Conservation (phyloP, 2,888 invertebrate genomes). For the Nebria brevicollis region DNA sequence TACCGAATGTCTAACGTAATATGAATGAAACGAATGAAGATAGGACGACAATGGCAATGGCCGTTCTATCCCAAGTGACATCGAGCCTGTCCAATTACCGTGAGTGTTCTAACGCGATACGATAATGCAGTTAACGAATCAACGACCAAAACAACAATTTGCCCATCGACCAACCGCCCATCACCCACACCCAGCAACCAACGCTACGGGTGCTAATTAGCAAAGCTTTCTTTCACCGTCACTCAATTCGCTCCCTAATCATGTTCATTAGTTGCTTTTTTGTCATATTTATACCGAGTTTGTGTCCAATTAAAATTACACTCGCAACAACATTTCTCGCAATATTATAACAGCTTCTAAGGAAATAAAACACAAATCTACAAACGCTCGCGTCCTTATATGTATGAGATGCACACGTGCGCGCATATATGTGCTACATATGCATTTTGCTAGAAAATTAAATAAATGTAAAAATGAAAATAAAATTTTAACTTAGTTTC, state of each 20-base stretch:
- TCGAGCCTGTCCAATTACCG: slow-evolving; percentile 19
- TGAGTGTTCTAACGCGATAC: slow-evolving; percentile 26
- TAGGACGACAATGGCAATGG: neutral
- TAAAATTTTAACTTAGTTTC: too few relatives aligned
- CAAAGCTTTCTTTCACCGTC: slow-evolving; percentile 5
- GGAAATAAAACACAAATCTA: too few relatives aligned
- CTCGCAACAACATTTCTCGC: too few relatives aligned
- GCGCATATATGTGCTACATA: too few relatives aligned
- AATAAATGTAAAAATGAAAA: too few relatives aligned
- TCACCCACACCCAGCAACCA: neutral
- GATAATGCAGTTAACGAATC: slow-evolving; percentile 32
- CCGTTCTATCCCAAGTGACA: neutral
- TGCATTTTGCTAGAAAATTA: too few relatives aligned
- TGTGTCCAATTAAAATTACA: too few relatives aligned
- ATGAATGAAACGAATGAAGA: neutral
- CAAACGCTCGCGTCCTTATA: too few relatives aligned
- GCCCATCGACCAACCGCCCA: neutral
- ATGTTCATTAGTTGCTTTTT: slow-evolving; percentile 7
- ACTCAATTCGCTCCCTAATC: neutral
- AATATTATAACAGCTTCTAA: too few relatives aligned
- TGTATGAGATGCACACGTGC: too few relatives aligned
- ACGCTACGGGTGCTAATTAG: slow-evolving; percentile 27
- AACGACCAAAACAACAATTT: slow-evolving; percentile 26
- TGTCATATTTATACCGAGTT: slow-evolving; percentile 2
- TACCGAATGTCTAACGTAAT: neutral